Evolutionary conservation across 2,888 invertebrate genomes (phyloP).

Genomic region (Aricia artaxerxes): DNA sequence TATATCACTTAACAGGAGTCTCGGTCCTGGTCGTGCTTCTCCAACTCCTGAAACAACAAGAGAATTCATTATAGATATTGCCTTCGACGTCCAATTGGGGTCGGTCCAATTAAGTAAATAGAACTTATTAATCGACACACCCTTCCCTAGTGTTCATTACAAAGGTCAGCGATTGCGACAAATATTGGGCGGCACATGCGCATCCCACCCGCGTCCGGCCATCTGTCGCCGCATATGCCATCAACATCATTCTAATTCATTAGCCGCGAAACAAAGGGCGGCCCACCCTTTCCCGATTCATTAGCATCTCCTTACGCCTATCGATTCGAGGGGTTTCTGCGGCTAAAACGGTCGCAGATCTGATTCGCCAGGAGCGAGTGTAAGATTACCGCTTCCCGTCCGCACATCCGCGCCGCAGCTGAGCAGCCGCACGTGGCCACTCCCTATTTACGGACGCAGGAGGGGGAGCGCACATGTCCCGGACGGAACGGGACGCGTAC

Average conservation of each 20-base stretch:
- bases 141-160: constrained; percentile 48
- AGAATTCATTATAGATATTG: constrained; percentile 51
- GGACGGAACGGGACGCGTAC: constrained; percentile 78
- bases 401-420: constrained; percentile 77
- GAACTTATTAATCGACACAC: constrained; percentile 36
- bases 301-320: constrained; percentile 6
- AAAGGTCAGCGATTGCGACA: constrained; percentile 63
- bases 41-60: constrained; percentile 82
- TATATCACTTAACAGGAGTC: constrained; percentile 65
- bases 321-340: neutral
- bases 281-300: constrained; percentile 58
- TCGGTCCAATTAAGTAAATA: constrained; percentile 24
- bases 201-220: constrained; percentile 71
- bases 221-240: constrained; percentile 78
- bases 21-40: constrained; percentile 83
- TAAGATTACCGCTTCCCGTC: constrained; percentile 78
- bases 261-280: constrained; percentile 64
- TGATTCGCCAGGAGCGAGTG: constrained; percentile 60
- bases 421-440: constrained; percentile 79
- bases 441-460: constrained; percentile 79
- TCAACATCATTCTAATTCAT: constrained; percentile 76
- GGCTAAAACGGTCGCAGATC: constrained; percentile 37
- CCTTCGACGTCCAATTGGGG: constrained; percentile 33
- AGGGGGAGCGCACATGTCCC: constrained; percentile 79
- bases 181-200: constrained; percentile 67